Percentiles rank a stretch among this genome's conserved stretches.
phyloP scores from a whole-genome alignment of 2,113 vertebrate species.

The Tachysurus fulvidraco region DNA sequence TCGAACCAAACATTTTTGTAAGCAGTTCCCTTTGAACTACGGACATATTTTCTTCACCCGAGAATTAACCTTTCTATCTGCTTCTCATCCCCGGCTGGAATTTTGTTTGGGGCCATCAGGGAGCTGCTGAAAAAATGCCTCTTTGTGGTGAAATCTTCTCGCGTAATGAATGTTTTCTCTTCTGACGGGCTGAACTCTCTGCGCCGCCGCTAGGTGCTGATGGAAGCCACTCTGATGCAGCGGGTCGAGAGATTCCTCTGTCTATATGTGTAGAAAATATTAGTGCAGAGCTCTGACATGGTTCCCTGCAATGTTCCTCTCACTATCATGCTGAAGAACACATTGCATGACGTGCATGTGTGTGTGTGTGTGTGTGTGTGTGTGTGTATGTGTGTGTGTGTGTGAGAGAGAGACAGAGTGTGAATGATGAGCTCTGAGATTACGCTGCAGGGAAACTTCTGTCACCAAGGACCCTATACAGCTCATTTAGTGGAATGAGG shows the following conservation, averaged over 20 bases:
- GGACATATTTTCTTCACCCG: neutral
- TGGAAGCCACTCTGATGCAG: constrained; percentile 55
- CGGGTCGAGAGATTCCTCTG: constrained; percentile 49
- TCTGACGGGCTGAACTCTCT: constrained; percentile 65
- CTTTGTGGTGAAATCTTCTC: constrained; percentile 48
- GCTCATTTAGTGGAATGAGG: constrained; percentile 29
- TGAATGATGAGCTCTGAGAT: constrained; percentile 28
- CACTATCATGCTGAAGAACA: neutral
- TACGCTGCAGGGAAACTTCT: constrained; percentile 24
- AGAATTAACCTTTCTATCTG: constrained; percentile 36
- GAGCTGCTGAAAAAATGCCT: constrained; percentile 66
- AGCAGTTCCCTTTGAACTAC: neutral
- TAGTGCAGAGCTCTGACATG: constrained; percentile 52
- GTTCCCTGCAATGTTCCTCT: neutral
- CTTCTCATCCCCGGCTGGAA: constrained; percentile 59
- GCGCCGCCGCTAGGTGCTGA: constrained; percentile 58
- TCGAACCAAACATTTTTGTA: neutral
- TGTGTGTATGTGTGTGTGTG: constrained; percentile 4
- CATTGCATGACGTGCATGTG: constrained; percentile 2
- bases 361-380: constrained; percentile 5
- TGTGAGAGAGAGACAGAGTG: neutral
- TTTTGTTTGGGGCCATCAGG: constrained; percentile 53
- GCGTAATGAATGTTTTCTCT: constrained; percentile 66
- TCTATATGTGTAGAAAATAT: constrained; percentile 55
- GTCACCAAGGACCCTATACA: constrained; percentile 33